Base-by-base conservation (phyloP, 2,888 invertebrate species). In the Eurois occulta region DNA sequence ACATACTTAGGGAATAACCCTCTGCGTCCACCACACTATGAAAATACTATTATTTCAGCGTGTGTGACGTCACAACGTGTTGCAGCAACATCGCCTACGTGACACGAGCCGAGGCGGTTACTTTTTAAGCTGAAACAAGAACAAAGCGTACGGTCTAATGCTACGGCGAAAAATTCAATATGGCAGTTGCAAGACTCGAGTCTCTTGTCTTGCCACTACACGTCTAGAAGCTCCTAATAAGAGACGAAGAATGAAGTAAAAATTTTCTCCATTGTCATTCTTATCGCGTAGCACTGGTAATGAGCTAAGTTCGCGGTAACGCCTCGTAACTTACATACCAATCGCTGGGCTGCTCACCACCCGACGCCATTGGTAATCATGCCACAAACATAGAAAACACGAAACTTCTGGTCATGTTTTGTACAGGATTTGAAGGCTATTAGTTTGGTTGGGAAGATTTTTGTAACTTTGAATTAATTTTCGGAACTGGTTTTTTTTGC, bases 291-390 rank as follows among this genome's bases (percentile, higher is more conserved):
- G 90, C 90, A 89, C 91, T 94, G 94, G 96, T 96, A 96, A 96
- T 96, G 96, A 96, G 96, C 95, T 96, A 96, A 96, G 96, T 96
- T 96, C 94, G 93, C 94, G 92, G 95, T 95, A 95, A 95, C 94
- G 94, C 94, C 94, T 91, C 94, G 94, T 94, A 94, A 95, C 96
- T 95, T 96, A 96, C 96, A 96, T 96, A 96, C 95, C 95, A 95
- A 96, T 96, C 94, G 94, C 91, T 91, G 77, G 88, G 90, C 88
- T 90, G 87, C 89, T 89, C 88, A 89, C 89, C 89, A 83, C 85
- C 85, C 85, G 85, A 82, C 86, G 90, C 91, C 92, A 93, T 95
- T 94, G 93, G 93, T 95, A 95, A 95, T 94, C 94, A 94, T 93
- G 90, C 91, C 93, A 90, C 93, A 94, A 92, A 94, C 94, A 94